These are phyloP conservation scores for Bellardia bayeri DNA, from an alignment of 2,888 invertebrate genomes.

Conservation along the genomic window DNA sequence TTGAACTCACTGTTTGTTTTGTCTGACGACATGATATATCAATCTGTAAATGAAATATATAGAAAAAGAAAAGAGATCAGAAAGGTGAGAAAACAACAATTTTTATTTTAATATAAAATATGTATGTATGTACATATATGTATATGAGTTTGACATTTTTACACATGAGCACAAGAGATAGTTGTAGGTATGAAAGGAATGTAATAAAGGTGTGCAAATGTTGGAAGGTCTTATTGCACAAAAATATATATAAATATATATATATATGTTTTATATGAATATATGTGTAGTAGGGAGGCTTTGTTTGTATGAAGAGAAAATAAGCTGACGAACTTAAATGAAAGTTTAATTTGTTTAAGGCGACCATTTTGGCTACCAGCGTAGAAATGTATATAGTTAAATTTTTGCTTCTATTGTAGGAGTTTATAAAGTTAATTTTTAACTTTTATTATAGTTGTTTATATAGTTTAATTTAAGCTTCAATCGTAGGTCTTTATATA, in stretches of 20 bases:
- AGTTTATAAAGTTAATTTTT: too few species aligned
- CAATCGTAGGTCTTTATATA: too few species aligned
- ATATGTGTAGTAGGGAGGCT: background rate
- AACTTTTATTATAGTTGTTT: too few species aligned
- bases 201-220: conserved; percentile 33
- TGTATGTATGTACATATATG: conserved; percentile 12
- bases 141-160: conserved; percentile 28
- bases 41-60: conserved; percentile 87
- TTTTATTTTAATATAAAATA: conserved; percentile 28
- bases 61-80: conserved; percentile 12
- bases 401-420: too few species aligned
- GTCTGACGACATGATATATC: conserved; percentile 96
- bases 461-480: too few species aligned
- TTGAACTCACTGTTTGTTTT: conserved; percentile 93
- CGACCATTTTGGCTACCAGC: too few species aligned
- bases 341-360: too few species aligned
- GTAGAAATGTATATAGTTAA: too few species aligned
- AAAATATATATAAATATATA: too few species aligned
- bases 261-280: too few species aligned
- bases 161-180: background rate
- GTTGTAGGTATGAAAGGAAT: background rate
- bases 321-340: too few species aligned
- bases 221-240: conserved; percentile 4
- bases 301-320: too few species aligned
- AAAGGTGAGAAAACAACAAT: conserved; percentile 8